Conservation (phyloP, 2,797 vertebrate genomes). For the Arnoldichthys spilopterus region DNA sequence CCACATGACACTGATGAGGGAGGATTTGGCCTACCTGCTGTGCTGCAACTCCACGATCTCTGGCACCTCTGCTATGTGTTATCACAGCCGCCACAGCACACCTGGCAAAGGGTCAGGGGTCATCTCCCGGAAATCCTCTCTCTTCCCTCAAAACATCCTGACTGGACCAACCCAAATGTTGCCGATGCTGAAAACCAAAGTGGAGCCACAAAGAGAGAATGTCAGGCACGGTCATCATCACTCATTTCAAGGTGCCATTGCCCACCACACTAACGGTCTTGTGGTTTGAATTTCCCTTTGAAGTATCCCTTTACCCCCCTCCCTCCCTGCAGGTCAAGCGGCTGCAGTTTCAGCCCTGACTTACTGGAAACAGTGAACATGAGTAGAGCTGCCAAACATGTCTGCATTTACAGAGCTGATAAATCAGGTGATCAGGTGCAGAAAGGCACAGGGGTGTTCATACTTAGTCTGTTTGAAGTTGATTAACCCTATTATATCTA, state of each 20-base stretch:
- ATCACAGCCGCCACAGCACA: constrained; percentile 71
- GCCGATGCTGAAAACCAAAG: constrained; percentile 36
- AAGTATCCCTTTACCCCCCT: constrained; percentile 48
- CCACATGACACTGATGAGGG: constrained; percentile 52
- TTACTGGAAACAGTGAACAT: constrained; percentile 60
- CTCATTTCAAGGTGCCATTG: constrained; percentile 55
- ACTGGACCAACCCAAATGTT: constrained; percentile 22
- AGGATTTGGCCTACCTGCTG: constrained; percentile 75
- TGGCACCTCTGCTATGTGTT: constrained; percentile 47
- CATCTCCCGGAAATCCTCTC: constrained; percentile 61
- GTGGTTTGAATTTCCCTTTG: constrained; percentile 52
- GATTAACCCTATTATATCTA: no score
- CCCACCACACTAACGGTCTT: constrained; percentile 35
- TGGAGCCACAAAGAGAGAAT: constrained; percentile 5
- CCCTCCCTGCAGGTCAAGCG: constrained; percentile 3
- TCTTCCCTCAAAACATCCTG: constrained; percentile 28
- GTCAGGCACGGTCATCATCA: constrained; percentile 37
- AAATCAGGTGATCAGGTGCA: constrained; percentile 18
- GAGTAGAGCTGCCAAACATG: constrained; percentile 42
- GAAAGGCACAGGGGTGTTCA: not conserved
- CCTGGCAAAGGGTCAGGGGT: constrained; percentile 68
- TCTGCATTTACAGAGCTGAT: constrained; percentile 26
- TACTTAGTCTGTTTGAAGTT: not conserved
- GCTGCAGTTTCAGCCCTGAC: constrained; percentile 47
- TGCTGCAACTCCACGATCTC: constrained; percentile 57